A percentile compares a stretch with the other conserved stretches of the same genome.
Conservation (phyloP, 1,140 invertebrate species). For the Tetranychus cinnabarinus region DNA sequence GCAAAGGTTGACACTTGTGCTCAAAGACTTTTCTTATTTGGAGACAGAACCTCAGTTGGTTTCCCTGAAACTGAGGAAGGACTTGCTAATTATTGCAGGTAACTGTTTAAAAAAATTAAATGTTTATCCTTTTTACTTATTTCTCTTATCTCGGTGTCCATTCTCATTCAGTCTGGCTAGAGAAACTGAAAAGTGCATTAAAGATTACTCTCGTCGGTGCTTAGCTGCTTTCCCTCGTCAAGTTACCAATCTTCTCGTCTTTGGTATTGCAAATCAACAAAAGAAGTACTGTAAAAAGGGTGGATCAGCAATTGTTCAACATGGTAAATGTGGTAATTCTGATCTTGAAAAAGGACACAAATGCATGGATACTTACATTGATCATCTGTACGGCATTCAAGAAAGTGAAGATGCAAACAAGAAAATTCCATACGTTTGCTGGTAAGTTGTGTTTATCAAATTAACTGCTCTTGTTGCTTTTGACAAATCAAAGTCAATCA, state of each 20-base stretch:
- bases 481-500: too few relatives aligned
- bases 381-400: neutral
- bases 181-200: slow-evolving; percentile 1
- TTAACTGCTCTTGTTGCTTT: neutral
- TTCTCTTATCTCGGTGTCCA: too few relatives aligned
- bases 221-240: slow-evolving; percentile 3
- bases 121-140: too few relatives aligned
- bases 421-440: slow-evolving; percentile 1
- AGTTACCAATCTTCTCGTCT: slow-evolving; percentile 2
- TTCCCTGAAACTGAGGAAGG: too few relatives aligned
- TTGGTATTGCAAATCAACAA: neutral
- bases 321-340: slow-evolving; percentile 2
- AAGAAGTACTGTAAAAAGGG: slow-evolving; percentile 1
- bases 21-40: too few relatives aligned
- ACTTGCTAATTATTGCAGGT: too few relatives aligned
- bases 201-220: neutral
- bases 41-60: too few relatives aligned
- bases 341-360: neutral
- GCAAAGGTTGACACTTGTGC: too few relatives aligned
- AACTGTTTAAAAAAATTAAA: too few relatives aligned
- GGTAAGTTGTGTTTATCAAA: neutral
- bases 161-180: too few relatives aligned
- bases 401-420: neutral
- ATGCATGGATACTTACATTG: neutral
- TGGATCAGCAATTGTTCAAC: neutral